Percentiles rank a stretch among this genome's conserved stretches.
Conservation (phyloP, 2,888 invertebrate genomes). For the Lutraria lutraria region DNA sequence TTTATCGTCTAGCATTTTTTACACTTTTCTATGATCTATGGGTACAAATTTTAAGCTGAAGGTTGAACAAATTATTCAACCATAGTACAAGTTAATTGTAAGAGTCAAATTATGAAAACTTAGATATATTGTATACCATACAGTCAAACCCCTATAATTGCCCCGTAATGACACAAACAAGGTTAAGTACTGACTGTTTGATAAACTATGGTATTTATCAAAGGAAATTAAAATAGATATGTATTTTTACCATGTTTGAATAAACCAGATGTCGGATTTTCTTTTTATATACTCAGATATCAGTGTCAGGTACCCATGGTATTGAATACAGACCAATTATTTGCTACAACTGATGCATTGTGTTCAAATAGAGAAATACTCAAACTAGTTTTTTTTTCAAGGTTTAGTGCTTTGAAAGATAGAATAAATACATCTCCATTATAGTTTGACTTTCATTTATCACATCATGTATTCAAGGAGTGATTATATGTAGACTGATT, state of each 20-base stretch:
- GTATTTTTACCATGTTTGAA: slow-evolving; percentile 9
- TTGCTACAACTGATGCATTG: neutral
- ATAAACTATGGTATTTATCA: slow-evolving; percentile 8
- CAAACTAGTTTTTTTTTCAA: neutral
- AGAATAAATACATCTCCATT: neutral
- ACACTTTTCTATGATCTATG: neutral
- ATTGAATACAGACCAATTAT: slow-evolving; percentile 12
- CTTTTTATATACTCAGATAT: slow-evolving; percentile 17
- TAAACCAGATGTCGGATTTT: neutral
- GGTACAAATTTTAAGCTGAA: neutral
- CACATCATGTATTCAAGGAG: too few species aligned
- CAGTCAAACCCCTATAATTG: neutral
- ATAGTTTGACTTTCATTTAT: neutral
- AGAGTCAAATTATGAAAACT: neutral
- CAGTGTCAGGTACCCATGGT: neutral
- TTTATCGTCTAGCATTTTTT: neutral
- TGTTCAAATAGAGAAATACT: neutral
- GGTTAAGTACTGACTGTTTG: neutral
- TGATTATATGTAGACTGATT: too few species aligned
- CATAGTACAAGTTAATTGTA: neutral
- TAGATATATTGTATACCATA: neutral
- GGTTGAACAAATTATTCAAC: neutral
- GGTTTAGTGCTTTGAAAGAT: neutral
- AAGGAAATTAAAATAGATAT: slow-evolving; percentile 11
- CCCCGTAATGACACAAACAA: neutral